Base-by-base conservation (phyloP, 1,140 invertebrate genomes). In the Brachionus manjavacas region DNA sequence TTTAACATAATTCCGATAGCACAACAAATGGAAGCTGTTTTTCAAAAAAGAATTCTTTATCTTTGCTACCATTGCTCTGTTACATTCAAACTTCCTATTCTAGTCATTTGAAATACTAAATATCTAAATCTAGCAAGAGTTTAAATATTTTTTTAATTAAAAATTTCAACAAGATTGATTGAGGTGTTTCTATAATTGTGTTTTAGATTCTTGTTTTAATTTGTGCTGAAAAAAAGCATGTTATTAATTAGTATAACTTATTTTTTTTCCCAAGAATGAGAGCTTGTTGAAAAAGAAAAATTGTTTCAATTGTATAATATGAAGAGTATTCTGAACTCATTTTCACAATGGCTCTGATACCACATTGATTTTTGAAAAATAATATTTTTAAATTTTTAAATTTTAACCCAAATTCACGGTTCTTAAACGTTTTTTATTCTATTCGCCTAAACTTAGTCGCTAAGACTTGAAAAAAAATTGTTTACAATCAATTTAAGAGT, bases 11-110 rank as follows among this genome's bases (percentile, higher is more conserved):
- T 31, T 72, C 7, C 68, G 28, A 76, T 76, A 76, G 9, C 72
- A 76, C 20, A 76, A 49, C 11, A 76, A 49, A 49, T 76, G 72
- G 52, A 76, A 76, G 25, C 72, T 76, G 52, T 76, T 76, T 76
- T 76, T 76, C 20, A 76, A 49, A 76, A 76, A 76, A 7, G 72
- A 76, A 49, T 49, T 76, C 25, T 76, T 76, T 49, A 76, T 49
- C 25, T 76, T 76, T 8, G 43, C 72, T 25, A 76, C 72, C 72
- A 76, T 76, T 76, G 28, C 20, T 76, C 11, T 25, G 4, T 46
- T 49, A 6, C 11, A 23, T 49, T 49, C 35, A 20, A 72, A 39
- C 31, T 41, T 35, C 16, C 28, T 41, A 39, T n/a, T 72, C 31
- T 31, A 39, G n/a, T 31, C 31, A 41, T 72, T 72, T 72, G 68